Conservation (phyloP, 2,888 invertebrate species). For the Tanypteryx hageni region DNA sequence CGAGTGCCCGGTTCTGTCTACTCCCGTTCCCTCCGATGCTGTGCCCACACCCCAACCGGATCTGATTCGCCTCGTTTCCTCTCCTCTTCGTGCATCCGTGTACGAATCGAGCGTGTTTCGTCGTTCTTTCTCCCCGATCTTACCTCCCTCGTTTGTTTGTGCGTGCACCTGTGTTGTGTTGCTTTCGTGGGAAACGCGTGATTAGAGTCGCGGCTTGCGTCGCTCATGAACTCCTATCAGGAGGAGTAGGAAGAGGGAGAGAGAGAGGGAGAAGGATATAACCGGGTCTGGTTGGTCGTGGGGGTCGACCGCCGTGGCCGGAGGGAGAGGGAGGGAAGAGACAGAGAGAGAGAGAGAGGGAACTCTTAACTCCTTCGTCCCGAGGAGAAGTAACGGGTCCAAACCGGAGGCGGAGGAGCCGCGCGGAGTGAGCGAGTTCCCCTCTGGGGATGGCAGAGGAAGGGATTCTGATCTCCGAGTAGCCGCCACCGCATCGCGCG, state of each 20-base stretch:
- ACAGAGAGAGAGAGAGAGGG: neutral
- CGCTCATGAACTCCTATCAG: neutral
- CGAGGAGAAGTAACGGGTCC: conserved; percentile 35
- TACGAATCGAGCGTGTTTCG: neutral
- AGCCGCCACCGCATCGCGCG: neutral
- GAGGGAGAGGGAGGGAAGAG: neutral
- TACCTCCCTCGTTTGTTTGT: neutral
- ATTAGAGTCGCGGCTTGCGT: neutral
- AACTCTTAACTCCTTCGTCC: conserved; percentile 26
- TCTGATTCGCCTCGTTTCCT: no score
- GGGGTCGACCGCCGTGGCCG: conserved; percentile 4
- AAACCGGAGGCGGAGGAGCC: conserved; percentile 28
- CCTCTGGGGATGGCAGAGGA: conserved; percentile 31
- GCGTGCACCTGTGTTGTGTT: neutral
- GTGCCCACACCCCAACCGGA: no score
- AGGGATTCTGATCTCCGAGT: conserved; percentile 2
- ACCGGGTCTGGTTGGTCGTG: conserved; percentile 58
- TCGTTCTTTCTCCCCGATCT: neutral
- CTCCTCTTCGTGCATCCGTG: no score
- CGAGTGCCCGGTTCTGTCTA: no score
- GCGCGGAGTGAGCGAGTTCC: conserved; percentile 28
- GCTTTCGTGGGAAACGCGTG: neutral
- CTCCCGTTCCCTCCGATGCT: no score
- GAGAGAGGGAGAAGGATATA: conserved; percentile 8
- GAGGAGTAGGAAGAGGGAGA: neutral